These are phyloP conservation scores for Gavia stellata DNA, from an alignment of 2,113 vertebrate genomes.

Conservation along the genomic window DNA sequence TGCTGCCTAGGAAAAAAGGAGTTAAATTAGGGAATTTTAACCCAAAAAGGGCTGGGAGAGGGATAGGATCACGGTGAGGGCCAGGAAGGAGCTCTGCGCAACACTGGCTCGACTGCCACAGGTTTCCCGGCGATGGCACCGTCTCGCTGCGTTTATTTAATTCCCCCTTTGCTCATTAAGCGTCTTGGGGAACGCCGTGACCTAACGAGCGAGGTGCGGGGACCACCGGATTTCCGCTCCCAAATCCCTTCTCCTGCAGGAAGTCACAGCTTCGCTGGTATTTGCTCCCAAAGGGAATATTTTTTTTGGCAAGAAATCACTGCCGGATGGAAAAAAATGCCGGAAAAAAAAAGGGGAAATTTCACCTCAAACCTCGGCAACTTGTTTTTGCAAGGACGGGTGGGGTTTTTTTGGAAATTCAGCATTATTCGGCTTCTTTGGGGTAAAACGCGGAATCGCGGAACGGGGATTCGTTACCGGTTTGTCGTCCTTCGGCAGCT, in stretches of 20 bases:
- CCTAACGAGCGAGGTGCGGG: background rate
- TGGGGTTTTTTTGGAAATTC: too few relatives aligned
- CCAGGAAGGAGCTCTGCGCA: background rate
- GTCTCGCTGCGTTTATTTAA: rapidly evolving
- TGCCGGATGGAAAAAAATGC: too few relatives aligned
- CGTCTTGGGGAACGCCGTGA: background rate
- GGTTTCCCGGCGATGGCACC: background rate
- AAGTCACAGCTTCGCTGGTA: background rate
- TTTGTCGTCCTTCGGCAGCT: conserved; percentile 77
- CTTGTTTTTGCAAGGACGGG: background rate
- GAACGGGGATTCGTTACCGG: conserved; percentile 57
- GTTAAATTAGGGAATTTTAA: background rate
- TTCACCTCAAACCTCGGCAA: background rate
- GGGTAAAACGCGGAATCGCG: rapidly evolving
- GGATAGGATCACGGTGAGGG: rapidly evolving
- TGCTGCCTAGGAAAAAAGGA: rapidly evolving
- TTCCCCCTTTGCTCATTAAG: rapidly evolving
- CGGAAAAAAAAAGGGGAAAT: background rate
- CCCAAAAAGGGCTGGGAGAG: background rate
- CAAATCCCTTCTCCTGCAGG: too few relatives aligned
- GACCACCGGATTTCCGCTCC: background rate
- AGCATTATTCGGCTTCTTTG: rapidly evolving
- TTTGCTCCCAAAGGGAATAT: background rate
- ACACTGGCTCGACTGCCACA: background rate
- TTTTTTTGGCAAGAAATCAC: background rate